Percentiles rank a stretch among this genome's conserved stretches.
Conservation (phyloP, 1,140 invertebrate genomes). For the Calosoma granatense region DNA sequence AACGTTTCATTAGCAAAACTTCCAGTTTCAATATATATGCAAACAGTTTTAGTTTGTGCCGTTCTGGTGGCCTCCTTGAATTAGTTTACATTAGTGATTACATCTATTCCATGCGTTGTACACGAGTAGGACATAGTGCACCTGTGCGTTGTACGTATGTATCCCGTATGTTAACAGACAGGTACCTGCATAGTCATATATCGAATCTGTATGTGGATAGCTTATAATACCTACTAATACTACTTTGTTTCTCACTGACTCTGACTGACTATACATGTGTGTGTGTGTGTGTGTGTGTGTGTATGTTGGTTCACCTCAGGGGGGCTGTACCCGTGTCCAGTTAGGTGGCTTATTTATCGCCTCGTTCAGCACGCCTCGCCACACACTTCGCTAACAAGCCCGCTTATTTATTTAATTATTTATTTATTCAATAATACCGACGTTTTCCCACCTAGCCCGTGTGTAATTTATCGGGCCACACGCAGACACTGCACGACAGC, state of each 20-base stretch:
- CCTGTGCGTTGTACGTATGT: too few species aligned
- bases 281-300: background rate
- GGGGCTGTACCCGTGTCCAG: background rate
- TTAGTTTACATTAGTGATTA: too few species aligned
- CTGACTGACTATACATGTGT: background rate
- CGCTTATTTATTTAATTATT: conserved; percentile 8
- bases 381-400: conserved; percentile 7
- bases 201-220: too few species aligned
- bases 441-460: conserved; percentile 4
- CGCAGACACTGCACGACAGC: background rate
- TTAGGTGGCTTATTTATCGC: background rate
- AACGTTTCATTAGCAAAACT: too few species aligned
- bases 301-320: background rate
- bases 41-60: too few species aligned
- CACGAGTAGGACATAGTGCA: too few species aligned
- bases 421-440: conserved; percentile 8
- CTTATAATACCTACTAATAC: too few species aligned
- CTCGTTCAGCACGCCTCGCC: background rate
- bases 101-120: too few species aligned
- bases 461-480: conserved; percentile 1
- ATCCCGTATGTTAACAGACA: background rate
- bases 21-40: too few species aligned
- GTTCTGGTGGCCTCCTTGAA: too few species aligned
- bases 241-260: background rate
- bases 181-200: background rate